Conservation (phyloP, 1,140 invertebrate species). For the Pseudoatta argentina region DNA sequence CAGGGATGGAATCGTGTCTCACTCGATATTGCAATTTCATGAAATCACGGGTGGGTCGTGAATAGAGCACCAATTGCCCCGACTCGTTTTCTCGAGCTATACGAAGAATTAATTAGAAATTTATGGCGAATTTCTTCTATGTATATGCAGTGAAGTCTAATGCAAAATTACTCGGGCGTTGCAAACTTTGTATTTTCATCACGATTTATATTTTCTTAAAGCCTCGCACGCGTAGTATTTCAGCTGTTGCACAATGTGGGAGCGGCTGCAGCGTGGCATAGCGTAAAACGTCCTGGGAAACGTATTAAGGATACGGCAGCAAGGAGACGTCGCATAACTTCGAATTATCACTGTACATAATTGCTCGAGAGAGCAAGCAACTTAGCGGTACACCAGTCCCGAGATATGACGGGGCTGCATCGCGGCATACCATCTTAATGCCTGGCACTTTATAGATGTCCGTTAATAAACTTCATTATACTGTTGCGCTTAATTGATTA, state of each 20-base stretch:
- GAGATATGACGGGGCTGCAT: slow-evolving; percentile 25
- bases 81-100: not conserved
- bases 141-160: not conserved
- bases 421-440: slow-evolving; percentile 45
- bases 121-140: not conserved
- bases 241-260: slow-evolving; percentile 31
- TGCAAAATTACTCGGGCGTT: not conserved
- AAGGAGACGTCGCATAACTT: slow-evolving; percentile 38
- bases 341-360: slow-evolving; percentile 51
- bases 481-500: slow-evolving; percentile 55
- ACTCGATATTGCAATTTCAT: slow-evolving; percentile 31
- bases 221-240: not conserved
- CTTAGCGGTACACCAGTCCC: slow-evolving; percentile 43
- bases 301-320: slow-evolving; percentile 20
- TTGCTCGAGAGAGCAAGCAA: slow-evolving; percentile 32
- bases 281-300: not conserved
- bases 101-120: not conserved
- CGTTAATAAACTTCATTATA: slow-evolving; percentile 64
- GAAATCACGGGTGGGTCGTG: slow-evolving; percentile 11
- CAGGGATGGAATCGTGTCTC: not conserved
- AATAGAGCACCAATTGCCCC: not conserved
- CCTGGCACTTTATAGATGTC: slow-evolving; percentile 44
- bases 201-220: not conserved
- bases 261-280: slow-evolving; percentile 15
- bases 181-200: not conserved